Base-by-base conservation (phyloP, 2,888 invertebrate genomes). In the Antheraea yamamai region DNA sequence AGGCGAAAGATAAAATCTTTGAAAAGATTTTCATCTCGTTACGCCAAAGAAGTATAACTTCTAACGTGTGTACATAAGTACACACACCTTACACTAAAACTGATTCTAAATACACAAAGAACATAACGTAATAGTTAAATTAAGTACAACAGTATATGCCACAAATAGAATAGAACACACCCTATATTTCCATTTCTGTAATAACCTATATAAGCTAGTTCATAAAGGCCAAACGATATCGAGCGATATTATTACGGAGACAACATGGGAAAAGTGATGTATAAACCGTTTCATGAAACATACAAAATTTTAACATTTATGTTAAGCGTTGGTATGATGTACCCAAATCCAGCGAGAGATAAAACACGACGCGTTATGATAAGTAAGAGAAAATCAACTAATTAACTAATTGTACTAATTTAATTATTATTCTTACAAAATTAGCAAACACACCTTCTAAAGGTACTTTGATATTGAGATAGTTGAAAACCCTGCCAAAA, bases 271-370 rank as follows among this genome's bases (percentile, higher is more conserved):
- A 47, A 74, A 16, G n/a, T 20, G n/a, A 51, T 55, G 30, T 92
- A 89, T 76, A 87, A 79, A 26, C 82, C 87, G 0, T 92, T 92
- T 51, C 80, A 85, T 2, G 76, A 85, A 2, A 91, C 90, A 0
- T 92, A 87, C 73, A 83, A 75, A 58, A 79, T 87, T 64, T 87
- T 89, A 23, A 81, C 89, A 0, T 87, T 89, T 30, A 79, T 83
- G 0, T 75, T 92, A 77, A 78, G 84, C 20, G 68, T 87, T 0
- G 87, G 86, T 0, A 76, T 88, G 79, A 82, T 91, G 61, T 92
- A 87, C 35, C 92, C 92, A 0, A 89, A 89, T 14, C 87, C 88
- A 0, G 79, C 73, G 1, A 87, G 85, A 0, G 83, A 85, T 0
- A 77, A 26, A 2, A 79, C 76, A 51, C 79, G 89, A 0, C 6